Evolutionary conservation across 1,140 invertebrate species (phyloP), one percentile per base, ranked within the genome.

Genomic region (Dendrolimus punctatus): DNA sequence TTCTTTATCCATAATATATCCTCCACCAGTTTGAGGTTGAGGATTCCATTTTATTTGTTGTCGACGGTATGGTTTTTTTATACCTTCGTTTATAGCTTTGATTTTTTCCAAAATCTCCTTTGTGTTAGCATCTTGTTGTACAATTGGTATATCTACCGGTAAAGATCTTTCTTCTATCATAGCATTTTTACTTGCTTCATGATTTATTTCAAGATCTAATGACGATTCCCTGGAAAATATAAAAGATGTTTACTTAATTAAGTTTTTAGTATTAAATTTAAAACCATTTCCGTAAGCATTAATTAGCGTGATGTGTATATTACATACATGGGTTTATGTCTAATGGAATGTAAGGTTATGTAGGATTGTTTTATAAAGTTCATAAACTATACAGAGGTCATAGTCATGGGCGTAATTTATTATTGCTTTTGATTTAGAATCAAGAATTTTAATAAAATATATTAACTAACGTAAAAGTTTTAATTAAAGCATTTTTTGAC

Each of bases 71-170:
- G 76, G 73, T 61, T 77, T 79, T 47, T 69, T 61, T 39, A 85
- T 54, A 39, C 60, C 65, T 6, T 74, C 66, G 55, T 85, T 85
- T 7, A 85, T 73, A 40, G 65, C 63, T 68, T 71, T 76, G 48
- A 85, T 83, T 63, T 82, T 82, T 36, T 80, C 64, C n/a, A 85
- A 57, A 41, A 85, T 83, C n/a, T 80, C 70, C 62, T 54, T 64
- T 7, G 66, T 70, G 23, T 56, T 63, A 4, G 60, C 60, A 41
- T 58, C 56, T 42, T 66, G 45, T 39, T 76, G 62, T 55, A 43
- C 49, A 48, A 46, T 53, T 38, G 54, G 50, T 46, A 60, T 47
- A 41, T 73, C 62, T 46, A 66, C 72, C 23, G 55, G 55, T 10
- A 79, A 51, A 53, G 76, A 68, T 59, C 60, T 62, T 51, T 79